These are phyloP conservation scores for Drosophila malerkotliana DNA, from an alignment of 1,140 invertebrate genomes.

Conservation along the genomic window DNA sequence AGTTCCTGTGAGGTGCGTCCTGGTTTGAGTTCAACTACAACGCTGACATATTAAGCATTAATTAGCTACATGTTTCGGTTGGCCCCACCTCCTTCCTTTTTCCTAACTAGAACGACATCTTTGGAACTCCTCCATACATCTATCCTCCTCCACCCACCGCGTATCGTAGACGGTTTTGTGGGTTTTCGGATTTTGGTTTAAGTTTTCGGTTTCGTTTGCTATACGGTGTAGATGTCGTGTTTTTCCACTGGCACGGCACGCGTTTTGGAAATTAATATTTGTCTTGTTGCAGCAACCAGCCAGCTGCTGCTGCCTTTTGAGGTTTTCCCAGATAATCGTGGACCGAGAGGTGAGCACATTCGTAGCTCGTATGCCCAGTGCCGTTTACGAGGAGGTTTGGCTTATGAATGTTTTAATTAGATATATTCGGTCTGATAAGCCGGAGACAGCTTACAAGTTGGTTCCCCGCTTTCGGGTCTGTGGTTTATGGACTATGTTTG, in stretches of 20 bases:
- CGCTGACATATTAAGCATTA: no score
- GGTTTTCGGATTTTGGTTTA: conserved; percentile 23
- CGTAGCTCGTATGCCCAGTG: conserved; percentile 64
- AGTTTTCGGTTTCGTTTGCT: conserved; percentile 29
- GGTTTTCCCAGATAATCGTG: conserved; percentile 68
- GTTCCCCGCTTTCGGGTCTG: conserved; percentile 47
- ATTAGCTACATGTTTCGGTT: no score
- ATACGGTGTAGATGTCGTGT: conserved; percentile 60
- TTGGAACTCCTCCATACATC: neutral
- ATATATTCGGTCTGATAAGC: conserved; percentile 78
- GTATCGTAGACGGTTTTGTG: conserved; percentile 28
- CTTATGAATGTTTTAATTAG: conserved; percentile 81
- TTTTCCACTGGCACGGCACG: conserved; percentile 62
- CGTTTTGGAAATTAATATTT: conserved; percentile 81
- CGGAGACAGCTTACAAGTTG: conserved; percentile 75
- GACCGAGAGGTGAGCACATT: conserved; percentile 57
- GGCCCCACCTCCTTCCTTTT: no score
- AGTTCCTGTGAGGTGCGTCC: neutral
- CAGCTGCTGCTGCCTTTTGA: conserved; percentile 43
- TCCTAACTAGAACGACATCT: neutral
- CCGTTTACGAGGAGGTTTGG: conserved; percentile 71
- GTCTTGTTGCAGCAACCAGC: conserved; percentile 36
- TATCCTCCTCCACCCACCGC: neutral
- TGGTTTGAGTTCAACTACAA: neutral
- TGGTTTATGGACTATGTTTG: conserved; percentile 54